phyloP scores from a whole-genome alignment of 2,113 vertebrate genomes.

The Coptodon bakossiorum region DNA sequence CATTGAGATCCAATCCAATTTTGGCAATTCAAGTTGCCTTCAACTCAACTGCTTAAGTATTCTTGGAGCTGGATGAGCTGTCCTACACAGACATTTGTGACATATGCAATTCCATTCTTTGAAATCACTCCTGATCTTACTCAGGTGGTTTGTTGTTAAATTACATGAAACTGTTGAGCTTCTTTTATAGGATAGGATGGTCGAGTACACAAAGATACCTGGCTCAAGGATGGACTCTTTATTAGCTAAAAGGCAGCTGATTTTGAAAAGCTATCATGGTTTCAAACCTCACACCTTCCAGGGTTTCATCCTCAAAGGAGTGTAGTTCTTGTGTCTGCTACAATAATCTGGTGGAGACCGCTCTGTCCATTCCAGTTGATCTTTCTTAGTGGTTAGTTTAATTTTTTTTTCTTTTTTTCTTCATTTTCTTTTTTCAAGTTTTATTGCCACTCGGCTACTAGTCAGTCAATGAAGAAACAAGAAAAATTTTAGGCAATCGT shows the following conservation, averaged over 20 bases:
- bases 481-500: accelerated
- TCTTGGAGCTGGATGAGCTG: neutral
- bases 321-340: no score
- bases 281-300: neutral
- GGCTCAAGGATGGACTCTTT: neutral
- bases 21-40: neutral
- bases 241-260: neutral
- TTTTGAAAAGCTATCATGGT: neutral
- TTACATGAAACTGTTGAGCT: neutral
- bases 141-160: neutral
- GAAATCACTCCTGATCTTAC: neutral
- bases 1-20: neutral
- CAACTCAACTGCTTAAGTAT: neutral
- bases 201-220: accelerated
- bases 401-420: neutral
- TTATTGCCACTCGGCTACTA: neutral
- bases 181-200: accelerated
- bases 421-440: neutral
- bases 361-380: accelerated
- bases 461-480: neutral
- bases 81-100: neutral
- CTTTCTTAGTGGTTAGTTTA: neutral
- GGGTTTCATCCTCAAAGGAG: no score
- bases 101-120: neutral
- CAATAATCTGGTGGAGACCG: no score